phyloP scores from a whole-genome alignment of 2,113 vertebrate genomes.

The Labeo catla region DNA sequence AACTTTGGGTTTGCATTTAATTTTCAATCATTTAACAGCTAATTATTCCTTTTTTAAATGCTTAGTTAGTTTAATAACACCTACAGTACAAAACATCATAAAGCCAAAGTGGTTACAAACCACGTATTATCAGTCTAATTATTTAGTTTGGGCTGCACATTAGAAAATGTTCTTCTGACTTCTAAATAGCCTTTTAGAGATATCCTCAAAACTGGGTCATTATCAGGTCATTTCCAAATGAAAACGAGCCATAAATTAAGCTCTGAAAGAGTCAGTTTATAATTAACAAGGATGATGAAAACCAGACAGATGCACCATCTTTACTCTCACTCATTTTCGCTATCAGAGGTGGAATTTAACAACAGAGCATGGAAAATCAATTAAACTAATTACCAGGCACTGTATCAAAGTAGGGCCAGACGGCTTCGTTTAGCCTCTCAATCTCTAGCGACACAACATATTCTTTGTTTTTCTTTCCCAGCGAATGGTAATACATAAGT shows the following conservation, averaged over 20 bases:
- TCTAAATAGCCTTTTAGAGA: background rate
- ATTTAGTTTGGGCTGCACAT: background rate
- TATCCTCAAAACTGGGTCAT: background rate
- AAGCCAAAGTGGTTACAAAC: background rate
- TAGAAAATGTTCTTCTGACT: background rate
- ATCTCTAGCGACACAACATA: background rate
- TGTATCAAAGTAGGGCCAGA: background rate
- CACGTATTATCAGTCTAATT: background rate
- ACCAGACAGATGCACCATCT: background rate
- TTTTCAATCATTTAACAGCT: background rate
- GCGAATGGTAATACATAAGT: background rate
- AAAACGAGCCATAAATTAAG: conserved; percentile 1
- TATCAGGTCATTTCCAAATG: conserved; percentile 13
- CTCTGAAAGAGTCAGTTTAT: background rate
- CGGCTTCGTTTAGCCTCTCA: background rate
- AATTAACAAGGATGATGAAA: conserved; percentile 26
- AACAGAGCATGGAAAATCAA: background rate
- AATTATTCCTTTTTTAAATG: background rate
- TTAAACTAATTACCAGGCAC: conserved; percentile 7
- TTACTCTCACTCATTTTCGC: conserved; percentile 1
- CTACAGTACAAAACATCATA: background rate
- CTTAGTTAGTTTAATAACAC: background rate
- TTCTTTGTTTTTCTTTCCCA: background rate
- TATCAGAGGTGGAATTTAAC: background rate
- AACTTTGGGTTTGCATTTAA: background rate